phyloP scores from a whole-genome alignment of 2,113 vertebrate species.

The Motacilla tschutschensis region DNA sequence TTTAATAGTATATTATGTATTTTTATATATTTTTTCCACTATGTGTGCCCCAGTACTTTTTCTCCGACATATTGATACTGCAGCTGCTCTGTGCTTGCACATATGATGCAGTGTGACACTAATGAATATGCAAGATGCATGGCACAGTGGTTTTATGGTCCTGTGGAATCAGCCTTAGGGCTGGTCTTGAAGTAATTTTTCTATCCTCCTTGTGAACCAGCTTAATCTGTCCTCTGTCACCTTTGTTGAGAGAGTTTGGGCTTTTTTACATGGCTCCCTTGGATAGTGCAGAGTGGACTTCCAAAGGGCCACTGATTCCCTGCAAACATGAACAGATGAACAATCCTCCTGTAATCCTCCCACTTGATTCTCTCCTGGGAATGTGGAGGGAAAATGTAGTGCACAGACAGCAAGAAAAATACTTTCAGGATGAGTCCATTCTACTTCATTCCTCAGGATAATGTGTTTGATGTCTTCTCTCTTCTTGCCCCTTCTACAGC shows the following conservation, averaged over 20 bases:
- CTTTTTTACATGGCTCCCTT: not conserved
- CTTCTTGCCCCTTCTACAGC: not conserved
- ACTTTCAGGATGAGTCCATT: not conserved
- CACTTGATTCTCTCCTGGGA: not conserved
- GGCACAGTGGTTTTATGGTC: not conserved
- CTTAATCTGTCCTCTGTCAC: not conserved
- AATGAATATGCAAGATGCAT: not conserved
- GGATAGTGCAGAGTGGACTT: not conserved
- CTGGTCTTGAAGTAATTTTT: not conserved
- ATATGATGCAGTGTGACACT: not conserved
- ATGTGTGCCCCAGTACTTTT: not conserved
- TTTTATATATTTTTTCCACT: not conserved
- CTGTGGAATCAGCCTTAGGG: not conserved
- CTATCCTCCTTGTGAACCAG: not conserved
- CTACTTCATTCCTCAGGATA: not conserved
- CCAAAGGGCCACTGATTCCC: fast-evolving
- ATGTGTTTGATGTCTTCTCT: not conserved
- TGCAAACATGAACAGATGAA: not conserved
- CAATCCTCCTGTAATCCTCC: fast-evolving
- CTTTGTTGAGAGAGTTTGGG: not conserved
- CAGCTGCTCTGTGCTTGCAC: not conserved
- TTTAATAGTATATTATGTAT: not conserved
- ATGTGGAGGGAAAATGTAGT: not conserved
- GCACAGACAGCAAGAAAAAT: not conserved
- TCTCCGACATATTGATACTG: not conserved